Percentiles rank a stretch among this genome's conserved stretches.
phyloP scores from a whole-genome alignment of 2,113 vertebrate species.

The Colistium nudipinnis region DNA sequence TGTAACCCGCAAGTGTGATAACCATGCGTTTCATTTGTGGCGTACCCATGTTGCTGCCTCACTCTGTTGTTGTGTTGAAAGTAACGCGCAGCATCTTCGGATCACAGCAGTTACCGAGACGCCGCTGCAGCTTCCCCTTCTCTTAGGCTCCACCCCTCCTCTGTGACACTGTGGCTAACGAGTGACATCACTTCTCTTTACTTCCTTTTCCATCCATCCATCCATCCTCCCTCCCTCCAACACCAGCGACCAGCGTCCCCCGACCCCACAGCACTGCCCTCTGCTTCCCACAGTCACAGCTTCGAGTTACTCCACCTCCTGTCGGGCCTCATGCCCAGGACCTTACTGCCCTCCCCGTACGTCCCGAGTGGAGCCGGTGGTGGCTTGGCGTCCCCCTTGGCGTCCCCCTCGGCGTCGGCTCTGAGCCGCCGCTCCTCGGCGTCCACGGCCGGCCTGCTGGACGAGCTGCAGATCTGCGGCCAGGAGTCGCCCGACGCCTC shows the following conservation, averaged over 20 bases:
- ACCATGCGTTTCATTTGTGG: slow-evolving; percentile 25
- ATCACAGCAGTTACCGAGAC: slow-evolving; percentile 63
- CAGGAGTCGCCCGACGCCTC: slow-evolving; percentile 84
- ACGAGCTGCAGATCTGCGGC: slow-evolving; percentile 87
- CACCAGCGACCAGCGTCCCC: slow-evolving; percentile 65
- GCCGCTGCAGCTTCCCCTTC: slow-evolving; percentile 36
- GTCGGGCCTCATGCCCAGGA: slow-evolving; percentile 78
- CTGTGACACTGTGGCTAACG: slow-evolving; percentile 57
- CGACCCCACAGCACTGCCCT: slow-evolving; percentile 61
- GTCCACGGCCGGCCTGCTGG: slow-evolving; percentile 85
- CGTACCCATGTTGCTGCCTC: slow-evolving; percentile 13
- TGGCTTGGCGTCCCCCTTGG: slow-evolving; percentile 64
- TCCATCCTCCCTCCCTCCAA: slow-evolving; percentile 51
- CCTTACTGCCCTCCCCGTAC: slow-evolving; percentile 76
- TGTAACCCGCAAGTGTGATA: slow-evolving; percentile 43
- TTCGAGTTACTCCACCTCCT: slow-evolving; percentile 80
- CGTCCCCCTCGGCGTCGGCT: slow-evolving; percentile 83
- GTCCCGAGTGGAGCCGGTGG: slow-evolving; percentile 59
- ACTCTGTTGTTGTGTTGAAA: slow-evolving; percentile 41
- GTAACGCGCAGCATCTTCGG: slow-evolving; percentile 65
- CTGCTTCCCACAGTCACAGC: slow-evolving; percentile 77
- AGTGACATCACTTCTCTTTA: slow-evolving; percentile 66
- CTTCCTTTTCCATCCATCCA: slow-evolving; percentile 62
- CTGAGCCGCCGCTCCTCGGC: slow-evolving; percentile 88
- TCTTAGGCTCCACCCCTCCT: slow-evolving; percentile 37